These are phyloP conservation scores for Champsocephalus gunnari DNA, from an alignment of 2,797 vertebrate species.

Conservation along the genomic window DNA sequence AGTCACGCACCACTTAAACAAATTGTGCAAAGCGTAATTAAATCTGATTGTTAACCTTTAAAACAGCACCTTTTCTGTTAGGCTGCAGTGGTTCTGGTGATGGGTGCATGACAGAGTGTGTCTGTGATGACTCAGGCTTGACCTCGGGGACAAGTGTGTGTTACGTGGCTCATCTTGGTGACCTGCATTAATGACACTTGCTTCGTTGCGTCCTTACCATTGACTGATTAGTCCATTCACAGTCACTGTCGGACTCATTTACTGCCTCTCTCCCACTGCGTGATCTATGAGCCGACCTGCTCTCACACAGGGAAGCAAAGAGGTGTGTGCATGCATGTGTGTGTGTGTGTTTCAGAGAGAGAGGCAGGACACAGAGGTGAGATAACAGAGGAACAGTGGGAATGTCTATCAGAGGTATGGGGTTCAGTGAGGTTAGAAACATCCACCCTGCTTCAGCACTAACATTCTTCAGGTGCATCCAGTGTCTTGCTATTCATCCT, in stretches of 20 bases:
- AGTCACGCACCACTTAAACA: not conserved
- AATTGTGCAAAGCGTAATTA: slow-evolving; percentile 1
- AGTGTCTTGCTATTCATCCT: not conserved
- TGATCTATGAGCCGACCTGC: slow-evolving; percentile 66
- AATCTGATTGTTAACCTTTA: not conserved
- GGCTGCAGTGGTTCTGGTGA: not conserved
- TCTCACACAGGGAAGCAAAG: slow-evolving; percentile 63
- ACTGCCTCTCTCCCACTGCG: slow-evolving; percentile 54
- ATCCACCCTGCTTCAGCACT: not conserved
- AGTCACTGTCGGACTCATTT: slow-evolving; percentile 61
- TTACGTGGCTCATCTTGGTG: slow-evolving; percentile 31
- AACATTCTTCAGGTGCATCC: slow-evolving; percentile 1
- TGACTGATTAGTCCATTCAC: slow-evolving; percentile 66
- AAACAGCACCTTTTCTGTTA: not conserved
- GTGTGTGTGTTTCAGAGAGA: slow-evolving; percentile 7
- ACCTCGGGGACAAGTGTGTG: slow-evolving; percentile 55
- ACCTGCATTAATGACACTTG: slow-evolving; percentile 50
- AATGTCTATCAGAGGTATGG: slow-evolving; percentile 34
- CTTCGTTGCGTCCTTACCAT: slow-evolving; percentile 37
- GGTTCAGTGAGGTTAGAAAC: slow-evolving; percentile 14
- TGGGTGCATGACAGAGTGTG: slow-evolving; percentile 9
- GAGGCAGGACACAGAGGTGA: slow-evolving; percentile 67
- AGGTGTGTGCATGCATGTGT: slow-evolving; percentile 19
- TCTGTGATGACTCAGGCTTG: slow-evolving; percentile 31
- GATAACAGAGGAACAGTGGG: slow-evolving; percentile 60